phyloP scores from a whole-genome alignment of 2,113 vertebrate genomes.

The Kryptolebias marmoratus region DNA sequence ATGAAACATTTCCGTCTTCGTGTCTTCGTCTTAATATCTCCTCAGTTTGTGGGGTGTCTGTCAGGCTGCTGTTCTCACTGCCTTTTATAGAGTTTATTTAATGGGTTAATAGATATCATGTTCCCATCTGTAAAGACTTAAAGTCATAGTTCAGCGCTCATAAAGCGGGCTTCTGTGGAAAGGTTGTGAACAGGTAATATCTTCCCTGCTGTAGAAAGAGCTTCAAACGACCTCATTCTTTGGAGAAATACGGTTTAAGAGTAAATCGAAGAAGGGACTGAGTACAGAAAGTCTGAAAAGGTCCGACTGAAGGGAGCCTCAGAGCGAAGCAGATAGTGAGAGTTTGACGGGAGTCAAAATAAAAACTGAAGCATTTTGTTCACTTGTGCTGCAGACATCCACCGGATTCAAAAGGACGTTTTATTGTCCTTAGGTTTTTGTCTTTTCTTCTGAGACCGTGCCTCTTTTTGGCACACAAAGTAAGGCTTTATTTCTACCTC shows the following conservation, averaged over 20 bases:
- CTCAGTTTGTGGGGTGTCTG: too few relatives aligned
- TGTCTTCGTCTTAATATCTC: neutral
- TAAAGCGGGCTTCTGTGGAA: too few relatives aligned
- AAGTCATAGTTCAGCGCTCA: too few relatives aligned
- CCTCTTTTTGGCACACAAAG: conserved; percentile 58
- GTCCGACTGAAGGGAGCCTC: conserved; percentile 12
- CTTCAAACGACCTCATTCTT: too few relatives aligned
- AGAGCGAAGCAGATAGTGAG: conserved; percentile 18
- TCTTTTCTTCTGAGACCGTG: conserved; percentile 46
- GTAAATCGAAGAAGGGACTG: conserved; percentile 30
- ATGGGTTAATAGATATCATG: too few relatives aligned
- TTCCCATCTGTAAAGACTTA: too few relatives aligned
- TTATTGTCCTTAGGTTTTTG: conserved; percentile 47
- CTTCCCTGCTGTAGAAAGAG: too few relatives aligned
- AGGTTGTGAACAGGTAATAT: too few relatives aligned
- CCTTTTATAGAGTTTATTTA: too few relatives aligned
- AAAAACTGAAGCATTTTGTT: conserved; percentile 28
- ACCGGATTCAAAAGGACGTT: conserved; percentile 17
- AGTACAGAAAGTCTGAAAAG: conserved; percentile 28
- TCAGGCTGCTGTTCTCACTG: too few relatives aligned
- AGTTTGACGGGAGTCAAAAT: conserved; percentile 40
- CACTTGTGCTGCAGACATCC: conserved; percentile 22
- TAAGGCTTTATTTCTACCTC: conserved; percentile 59
- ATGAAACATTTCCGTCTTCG: neutral
- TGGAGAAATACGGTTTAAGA: neutral